phyloP scores from a whole-genome alignment of 2,113 vertebrate species.

The Telmatochromis sp. region DNA sequence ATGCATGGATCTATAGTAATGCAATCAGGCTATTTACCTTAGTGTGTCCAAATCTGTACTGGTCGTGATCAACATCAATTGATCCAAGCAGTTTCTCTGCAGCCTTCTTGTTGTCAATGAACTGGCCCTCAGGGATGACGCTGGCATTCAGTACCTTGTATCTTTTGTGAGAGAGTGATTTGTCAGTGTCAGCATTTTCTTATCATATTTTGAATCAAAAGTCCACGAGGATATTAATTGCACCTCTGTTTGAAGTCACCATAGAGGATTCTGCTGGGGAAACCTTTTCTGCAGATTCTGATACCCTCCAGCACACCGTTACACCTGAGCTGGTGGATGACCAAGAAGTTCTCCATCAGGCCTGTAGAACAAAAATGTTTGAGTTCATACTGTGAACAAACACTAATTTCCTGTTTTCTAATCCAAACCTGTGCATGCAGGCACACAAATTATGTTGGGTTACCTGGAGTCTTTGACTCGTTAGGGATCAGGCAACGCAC shows the following conservation, averaged over 20 bases:
- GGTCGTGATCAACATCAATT: constrained; percentile 40
- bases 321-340: constrained; percentile 60
- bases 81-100: constrained; percentile 40
- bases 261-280: neutral
- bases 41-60: constrained; percentile 9
- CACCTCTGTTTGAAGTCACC: constrained; percentile 43
- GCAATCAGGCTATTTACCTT: neutral
- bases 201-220: neutral
- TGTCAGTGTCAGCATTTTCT: neutral
- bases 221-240: neutral
- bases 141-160: constrained; percentile 60
- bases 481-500: constrained; percentile 57
- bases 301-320: constrained; percentile 55
- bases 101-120: neutral
- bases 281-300: neutral
- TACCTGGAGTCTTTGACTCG: constrained; percentile 55
- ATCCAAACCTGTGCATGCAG: neutral
- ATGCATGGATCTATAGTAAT: neutral
- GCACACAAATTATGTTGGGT: neutral
- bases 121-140: neutral
- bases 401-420: neutral
- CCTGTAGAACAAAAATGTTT: neutral
- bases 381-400: neutral
- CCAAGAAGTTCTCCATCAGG: constrained; percentile 55
- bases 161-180: neutral